A percentile compares a stretch with the other conserved stretches of the same genome.
These are phyloP conservation scores for Pleuronectes platessa DNA, from an alignment of 2,113 vertebrate species.

Conservation along the genomic window DNA sequence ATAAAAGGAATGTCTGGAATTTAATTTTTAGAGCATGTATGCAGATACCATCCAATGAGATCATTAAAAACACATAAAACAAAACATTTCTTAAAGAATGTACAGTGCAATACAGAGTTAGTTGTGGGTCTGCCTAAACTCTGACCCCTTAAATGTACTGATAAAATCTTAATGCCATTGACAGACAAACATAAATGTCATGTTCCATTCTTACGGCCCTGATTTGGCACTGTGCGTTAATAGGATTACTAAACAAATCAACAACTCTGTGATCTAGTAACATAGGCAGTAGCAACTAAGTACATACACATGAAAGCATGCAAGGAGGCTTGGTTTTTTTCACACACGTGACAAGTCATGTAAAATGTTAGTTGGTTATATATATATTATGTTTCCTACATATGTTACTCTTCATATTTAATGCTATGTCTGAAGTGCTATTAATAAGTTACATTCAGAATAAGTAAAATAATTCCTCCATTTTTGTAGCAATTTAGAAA, in stretches of 20 bases:
- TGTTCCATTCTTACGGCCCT: constrained; percentile 51
- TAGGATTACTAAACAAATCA: constrained; percentile 59
- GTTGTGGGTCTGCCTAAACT: constrained; percentile 44
- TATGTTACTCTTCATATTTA: constrained; percentile 51
- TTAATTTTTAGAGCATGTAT: constrained; percentile 57
- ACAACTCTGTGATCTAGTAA: constrained; percentile 45
- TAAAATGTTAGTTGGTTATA: constrained; percentile 65
- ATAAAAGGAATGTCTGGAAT: constrained; percentile 42
- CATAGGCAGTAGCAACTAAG: constrained; percentile 56
- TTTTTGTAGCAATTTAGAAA: constrained; percentile 75
- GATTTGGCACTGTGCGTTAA: constrained; percentile 72
- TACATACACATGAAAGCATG: constrained; percentile 65
- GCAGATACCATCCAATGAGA: constrained; percentile 49
- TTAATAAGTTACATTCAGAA: constrained; percentile 77
- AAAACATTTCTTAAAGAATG: constrained; percentile 27
- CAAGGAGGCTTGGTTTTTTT: constrained; percentile 55
- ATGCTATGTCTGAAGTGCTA: constrained; percentile 62
- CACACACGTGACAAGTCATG: constrained; percentile 52
- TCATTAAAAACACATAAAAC: constrained; percentile 12
- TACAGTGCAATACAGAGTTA: constrained; percentile 34
- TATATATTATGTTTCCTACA: constrained; percentile 51
- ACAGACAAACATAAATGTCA: constrained; percentile 22
- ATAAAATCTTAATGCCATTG: constrained; percentile 23
- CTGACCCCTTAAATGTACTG: constrained; percentile 52
- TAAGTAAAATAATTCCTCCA: constrained; percentile 78